A percentile compares a stretch with the other conserved stretches of the same genome.
Conservation (phyloP, 2,797 vertebrate species). For the Cottoperca gobio region DNA sequence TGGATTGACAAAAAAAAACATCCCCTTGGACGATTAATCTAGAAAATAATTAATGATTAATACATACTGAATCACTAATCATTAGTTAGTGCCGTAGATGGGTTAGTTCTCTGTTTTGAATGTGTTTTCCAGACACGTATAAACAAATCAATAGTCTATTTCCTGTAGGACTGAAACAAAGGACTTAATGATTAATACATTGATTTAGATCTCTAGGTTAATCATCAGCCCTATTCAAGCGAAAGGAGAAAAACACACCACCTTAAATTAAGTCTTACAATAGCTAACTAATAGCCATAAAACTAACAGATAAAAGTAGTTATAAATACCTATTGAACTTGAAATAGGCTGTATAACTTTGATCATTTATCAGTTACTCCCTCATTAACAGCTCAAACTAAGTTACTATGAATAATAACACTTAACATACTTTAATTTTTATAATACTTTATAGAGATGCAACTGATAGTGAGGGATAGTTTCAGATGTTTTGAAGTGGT, state of each 20-base stretch:
- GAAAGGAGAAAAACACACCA: neutral
- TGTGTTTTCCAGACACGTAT: neutral
- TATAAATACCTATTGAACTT: neutral
- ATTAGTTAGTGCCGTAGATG: no score
- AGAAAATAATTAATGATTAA: no score
- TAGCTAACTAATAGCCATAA: neutral
- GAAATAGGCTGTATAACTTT: neutral
- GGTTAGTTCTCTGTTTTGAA: neutral
- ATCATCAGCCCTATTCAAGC: neutral
- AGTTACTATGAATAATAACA: neutral
- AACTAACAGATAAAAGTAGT: neutral
- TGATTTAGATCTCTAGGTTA: neutral
- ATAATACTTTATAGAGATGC: neutral
- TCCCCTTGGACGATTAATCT: no score
- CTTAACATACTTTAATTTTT: neutral
- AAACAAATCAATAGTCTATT: neutral
- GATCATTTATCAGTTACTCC: neutral
- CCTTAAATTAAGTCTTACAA: neutral
- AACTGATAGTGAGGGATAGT: neutral
- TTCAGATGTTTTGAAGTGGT: no score
- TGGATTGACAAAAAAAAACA: no score
- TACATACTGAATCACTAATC: no score
- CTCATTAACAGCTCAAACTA: neutral
- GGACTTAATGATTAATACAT: neutral
- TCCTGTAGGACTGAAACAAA: neutral